phyloP scores from a whole-genome alignment of 2,797 vertebrate genomes.

The Anolis apletophallus region DNA sequence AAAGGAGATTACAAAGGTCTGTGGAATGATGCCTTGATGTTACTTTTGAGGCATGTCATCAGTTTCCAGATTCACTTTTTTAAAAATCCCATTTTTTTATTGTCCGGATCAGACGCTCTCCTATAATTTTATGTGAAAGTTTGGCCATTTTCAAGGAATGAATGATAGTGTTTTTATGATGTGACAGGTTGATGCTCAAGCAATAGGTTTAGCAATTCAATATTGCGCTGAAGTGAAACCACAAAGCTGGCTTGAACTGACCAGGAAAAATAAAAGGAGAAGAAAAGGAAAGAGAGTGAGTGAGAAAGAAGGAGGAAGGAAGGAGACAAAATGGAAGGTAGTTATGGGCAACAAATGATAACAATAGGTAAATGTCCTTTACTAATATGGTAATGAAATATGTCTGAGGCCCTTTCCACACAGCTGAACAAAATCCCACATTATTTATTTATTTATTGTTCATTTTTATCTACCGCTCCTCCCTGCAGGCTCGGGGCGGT shows the following conservation, averaged over 20 bases:
- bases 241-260: background rate
- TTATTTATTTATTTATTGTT: too few relatives aligned
- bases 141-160: background rate
- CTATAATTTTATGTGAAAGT: background rate
- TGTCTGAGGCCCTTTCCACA: too few relatives aligned
- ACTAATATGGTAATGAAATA: background rate
- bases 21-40: background rate
- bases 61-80: background rate
- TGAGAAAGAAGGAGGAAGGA: background rate
- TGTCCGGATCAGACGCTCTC: too few relatives aligned
- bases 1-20: background rate
- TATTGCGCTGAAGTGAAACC: background rate
- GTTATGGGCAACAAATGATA: background rate
- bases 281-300: background rate
- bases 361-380: background rate
- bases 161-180: background rate
- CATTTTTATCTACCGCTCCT: too few relatives aligned
- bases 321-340: background rate
- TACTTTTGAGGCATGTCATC: background rate
- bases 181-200: background rate
- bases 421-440: too few relatives aligned
- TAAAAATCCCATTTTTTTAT: background rate
- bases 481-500: too few relatives aligned
- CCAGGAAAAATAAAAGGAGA: background rate
- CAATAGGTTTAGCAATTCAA: background rate